phyloP scores from a whole-genome alignment of 92 coral and sea anemone genomes.

The Muricea muricata region DNA sequence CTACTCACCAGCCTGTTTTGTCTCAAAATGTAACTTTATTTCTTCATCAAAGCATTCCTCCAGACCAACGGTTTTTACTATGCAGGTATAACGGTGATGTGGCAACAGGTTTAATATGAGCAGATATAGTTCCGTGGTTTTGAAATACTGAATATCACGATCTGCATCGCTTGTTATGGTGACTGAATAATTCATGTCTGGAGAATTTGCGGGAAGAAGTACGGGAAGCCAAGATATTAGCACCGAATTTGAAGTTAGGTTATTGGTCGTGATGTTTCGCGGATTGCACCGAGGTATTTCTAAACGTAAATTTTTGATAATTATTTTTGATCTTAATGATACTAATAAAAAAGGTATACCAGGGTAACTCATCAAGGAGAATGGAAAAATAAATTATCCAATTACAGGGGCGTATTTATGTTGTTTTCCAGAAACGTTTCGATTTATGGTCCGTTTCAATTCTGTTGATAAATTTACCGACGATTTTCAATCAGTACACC shows the following conservation, averaged over 20 bases:
- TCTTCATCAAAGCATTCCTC: background rate
- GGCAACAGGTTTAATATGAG: background rate
- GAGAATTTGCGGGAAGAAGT: background rate
- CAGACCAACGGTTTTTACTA: background rate
- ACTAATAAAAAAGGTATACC: no score
- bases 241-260: background rate
- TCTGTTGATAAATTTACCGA: no score
- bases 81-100: background rate
- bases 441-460: no score
- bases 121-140: background rate
- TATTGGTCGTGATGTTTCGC: background rate
- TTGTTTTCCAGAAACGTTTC: no score
- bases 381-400: no score
- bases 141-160: background rate
- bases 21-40: background rate
- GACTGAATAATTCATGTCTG: background rate
- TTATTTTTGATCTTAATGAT: no score
- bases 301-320: background rate
- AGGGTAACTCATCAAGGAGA: no score
- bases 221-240: background rate
- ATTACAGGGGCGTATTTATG: no score
- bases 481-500: no score
- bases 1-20: background rate
- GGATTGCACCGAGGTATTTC: conserved; percentile 11
- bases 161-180: background rate